These are phyloP conservation scores for Heterotilapia buettikoferi DNA, from an alignment of 2,113 vertebrate genomes.

Conservation along the genomic window DNA sequence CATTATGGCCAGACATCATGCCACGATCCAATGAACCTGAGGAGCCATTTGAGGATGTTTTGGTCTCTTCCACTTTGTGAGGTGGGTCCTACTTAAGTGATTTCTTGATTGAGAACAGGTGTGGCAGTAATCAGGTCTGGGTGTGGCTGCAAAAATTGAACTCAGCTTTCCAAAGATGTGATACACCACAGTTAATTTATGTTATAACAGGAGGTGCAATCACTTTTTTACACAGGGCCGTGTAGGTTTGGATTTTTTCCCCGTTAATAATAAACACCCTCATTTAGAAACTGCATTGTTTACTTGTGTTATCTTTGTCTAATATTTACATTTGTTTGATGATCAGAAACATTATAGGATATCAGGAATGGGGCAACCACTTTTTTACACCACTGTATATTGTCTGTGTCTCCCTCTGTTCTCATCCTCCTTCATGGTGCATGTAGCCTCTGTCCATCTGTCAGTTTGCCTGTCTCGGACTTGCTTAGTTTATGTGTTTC, in stretches of 20 bases:
- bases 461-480: neutral
- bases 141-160: neutral
- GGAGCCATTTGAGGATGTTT: neutral
- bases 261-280: neutral
- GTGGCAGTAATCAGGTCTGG: neutral
- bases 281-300: neutral
- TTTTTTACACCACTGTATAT: neutral
- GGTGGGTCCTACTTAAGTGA: neutral
- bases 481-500: neutral
- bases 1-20: neutral
- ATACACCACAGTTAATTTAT: neutral
- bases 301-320: neutral
- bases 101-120: neutral
- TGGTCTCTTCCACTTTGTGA: neutral
- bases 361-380: neutral
- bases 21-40: neutral
- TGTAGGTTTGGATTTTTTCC: neutral
- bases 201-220: neutral
- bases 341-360: neutral
- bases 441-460: neutral
- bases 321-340: neutral
- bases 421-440: neutral
- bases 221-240: neutral
- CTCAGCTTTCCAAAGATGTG: neutral
- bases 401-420: neutral